Conservation (phyloP, 2,113 vertebrate genomes). For the Tylochromis polylepis region DNA sequence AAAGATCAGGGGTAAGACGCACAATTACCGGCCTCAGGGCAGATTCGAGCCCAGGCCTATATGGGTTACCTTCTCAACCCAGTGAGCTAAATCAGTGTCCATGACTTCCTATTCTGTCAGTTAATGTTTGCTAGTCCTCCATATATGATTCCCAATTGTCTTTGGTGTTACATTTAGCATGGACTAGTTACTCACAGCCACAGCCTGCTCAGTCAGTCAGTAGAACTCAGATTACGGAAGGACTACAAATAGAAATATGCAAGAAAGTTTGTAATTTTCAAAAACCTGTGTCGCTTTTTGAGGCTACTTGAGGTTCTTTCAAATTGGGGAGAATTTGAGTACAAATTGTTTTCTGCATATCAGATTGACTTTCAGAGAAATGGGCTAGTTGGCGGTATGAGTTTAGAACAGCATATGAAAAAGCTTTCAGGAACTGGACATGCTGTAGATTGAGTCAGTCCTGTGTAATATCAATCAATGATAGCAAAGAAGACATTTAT, state of each 20-base stretch:
- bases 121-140: neutral
- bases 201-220: neutral
- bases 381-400: neutral
- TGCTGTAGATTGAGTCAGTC: neutral
- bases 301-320: neutral
- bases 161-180: neutral
- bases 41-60: neutral
- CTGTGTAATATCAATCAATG: slow-evolving; percentile 24
- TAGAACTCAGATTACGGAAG: neutral
- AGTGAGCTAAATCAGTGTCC: neutral
- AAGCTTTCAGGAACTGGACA: neutral
- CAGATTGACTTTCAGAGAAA: neutral
- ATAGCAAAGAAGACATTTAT: slow-evolving; percentile 20
- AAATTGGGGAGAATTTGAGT: neutral
- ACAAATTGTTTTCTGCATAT: neutral
- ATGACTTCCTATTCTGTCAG: neutral
- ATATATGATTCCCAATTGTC: neutral
- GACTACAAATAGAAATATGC: neutral
- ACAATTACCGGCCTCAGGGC: neutral
- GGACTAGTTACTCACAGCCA: neutral
- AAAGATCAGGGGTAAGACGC: neutral
- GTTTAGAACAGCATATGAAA: neutral
- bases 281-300: neutral
- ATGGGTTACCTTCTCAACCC: neutral
- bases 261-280: neutral